Evolutionary conservation across 2,113 vertebrate genomes (phyloP).

Genomic region (Cygnus atratus): DNA sequence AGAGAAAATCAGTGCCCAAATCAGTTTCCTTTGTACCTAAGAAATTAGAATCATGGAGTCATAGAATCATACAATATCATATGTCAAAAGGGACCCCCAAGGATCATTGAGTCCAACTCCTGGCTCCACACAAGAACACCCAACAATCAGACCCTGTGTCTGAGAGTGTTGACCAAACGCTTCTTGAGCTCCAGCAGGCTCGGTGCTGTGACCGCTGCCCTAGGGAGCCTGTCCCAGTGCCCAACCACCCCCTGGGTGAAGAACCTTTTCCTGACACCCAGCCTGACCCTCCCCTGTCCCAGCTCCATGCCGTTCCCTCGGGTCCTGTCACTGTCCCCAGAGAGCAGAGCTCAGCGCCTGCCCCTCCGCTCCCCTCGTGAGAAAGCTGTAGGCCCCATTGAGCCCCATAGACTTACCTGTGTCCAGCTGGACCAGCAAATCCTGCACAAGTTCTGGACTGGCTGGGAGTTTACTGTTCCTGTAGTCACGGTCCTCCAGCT

Average conservation of each 20-base stretch:
- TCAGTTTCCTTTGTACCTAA: not conserved
- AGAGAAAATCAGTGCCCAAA: not conserved
- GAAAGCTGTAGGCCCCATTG: not conserved
- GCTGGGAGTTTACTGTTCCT: too few species aligned
- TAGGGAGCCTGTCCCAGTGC: not conserved
- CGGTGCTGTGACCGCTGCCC: not conserved
- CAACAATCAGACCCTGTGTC: not conserved
- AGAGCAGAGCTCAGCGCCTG: not conserved
- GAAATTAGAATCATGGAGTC: not conserved
- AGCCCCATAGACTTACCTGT: too few species aligned
- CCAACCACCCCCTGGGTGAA: too few species aligned
- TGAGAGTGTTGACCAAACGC: not conserved
- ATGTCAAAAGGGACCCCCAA: not conserved
- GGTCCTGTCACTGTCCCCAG: not conserved
- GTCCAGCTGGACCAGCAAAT: too few species aligned
- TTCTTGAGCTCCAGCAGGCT: not conserved
- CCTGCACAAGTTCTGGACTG: too few species aligned
- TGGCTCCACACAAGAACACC: not conserved
- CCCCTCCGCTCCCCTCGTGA: not conserved
- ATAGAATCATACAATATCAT: not conserved
- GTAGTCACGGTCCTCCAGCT: too few species aligned
- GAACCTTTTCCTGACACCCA: not conserved
- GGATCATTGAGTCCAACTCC: not conserved
- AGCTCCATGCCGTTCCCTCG: not conserved
- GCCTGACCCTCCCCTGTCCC: not conserved